Conservation (phyloP, 2,888 invertebrate genomes). For the Drosophila bunnanda region DNA sequence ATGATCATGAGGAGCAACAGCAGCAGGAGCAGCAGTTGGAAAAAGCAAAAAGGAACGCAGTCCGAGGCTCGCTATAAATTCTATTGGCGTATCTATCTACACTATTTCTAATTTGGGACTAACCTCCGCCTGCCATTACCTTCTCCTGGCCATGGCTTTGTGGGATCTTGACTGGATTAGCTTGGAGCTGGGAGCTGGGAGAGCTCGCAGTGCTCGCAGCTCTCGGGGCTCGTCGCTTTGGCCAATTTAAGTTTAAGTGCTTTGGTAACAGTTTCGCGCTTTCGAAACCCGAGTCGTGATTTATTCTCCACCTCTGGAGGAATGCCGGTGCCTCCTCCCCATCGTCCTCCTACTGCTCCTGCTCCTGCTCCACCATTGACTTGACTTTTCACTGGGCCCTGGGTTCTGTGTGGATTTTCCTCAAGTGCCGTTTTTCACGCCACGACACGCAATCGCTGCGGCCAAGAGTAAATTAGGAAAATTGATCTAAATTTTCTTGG, state of each 20-base stretch:
- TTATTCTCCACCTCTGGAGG: constrained; percentile 56
- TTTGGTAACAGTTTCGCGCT: constrained; percentile 82
- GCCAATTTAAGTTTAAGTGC: constrained; percentile 81
- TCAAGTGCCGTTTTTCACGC: constrained; percentile 81
- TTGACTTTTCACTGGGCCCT: constrained; percentile 1
- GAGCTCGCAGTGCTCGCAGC: constrained; percentile 11
- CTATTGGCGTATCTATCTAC: constrained; percentile 80
- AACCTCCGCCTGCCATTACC: constrained; percentile 1
- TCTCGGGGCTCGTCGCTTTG: constrained; percentile 66
- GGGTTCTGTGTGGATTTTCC: constrained; percentile 34
- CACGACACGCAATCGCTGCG: constrained; percentile 79
- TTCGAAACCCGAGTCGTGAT: constrained; percentile 81
- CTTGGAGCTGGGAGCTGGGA: constrained; percentile 1
- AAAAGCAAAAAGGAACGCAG: constrained; percentile 30
- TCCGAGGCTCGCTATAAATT: constrained; percentile 69
- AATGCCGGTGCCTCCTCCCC: constrained; percentile 20
- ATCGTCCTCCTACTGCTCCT: not conserved
- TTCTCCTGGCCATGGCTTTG: not conserved
- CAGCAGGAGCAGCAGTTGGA: constrained; percentile 51
- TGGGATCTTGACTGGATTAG: constrained; percentile 39
- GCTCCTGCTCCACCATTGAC: not conserved
- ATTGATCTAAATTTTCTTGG: constrained; percentile 80
- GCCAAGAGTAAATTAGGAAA: constrained; percentile 78
- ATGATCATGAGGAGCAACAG: constrained; percentile 66
- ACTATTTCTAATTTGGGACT: constrained; percentile 78